Evolutionary conservation across 2,797 vertebrate species (phyloP).

Genomic region (Enteromius paludinosus): DNA sequence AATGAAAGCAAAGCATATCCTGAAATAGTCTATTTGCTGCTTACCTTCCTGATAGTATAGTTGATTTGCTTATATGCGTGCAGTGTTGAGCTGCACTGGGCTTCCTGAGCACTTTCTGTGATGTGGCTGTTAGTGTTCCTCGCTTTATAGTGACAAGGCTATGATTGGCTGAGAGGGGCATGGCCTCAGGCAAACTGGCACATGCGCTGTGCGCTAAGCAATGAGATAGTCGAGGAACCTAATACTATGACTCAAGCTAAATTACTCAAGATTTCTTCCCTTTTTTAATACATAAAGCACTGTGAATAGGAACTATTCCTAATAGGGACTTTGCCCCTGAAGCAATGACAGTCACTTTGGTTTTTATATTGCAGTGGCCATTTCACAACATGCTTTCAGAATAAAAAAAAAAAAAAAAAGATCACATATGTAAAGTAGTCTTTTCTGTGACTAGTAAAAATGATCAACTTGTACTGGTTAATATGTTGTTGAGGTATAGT

Average conservation of each 20-base stretch:
- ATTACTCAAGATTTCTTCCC: constrained; percentile 42
- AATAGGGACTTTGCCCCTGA: constrained; percentile 35
- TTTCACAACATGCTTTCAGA: constrained; percentile 12
- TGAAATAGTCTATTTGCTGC: background rate
- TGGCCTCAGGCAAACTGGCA: constrained; percentile 29
- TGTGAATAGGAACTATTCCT: constrained; percentile 33
- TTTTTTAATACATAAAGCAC: constrained; percentile 23
- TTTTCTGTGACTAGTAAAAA: background rate
- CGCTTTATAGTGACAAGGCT: constrained; percentile 39
- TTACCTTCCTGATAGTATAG: constrained; percentile 42
- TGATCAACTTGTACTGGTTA: background rate
- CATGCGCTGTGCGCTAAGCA: background rate
- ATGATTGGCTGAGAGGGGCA: constrained; percentile 35
- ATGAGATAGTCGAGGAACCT: constrained; percentile 17
- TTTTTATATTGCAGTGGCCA: constrained; percentile 1
- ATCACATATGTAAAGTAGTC: background rate
- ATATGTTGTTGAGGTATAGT: background rate
- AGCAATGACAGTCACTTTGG: background rate
- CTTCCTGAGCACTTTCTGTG: constrained; percentile 1
- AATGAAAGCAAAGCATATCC: background rate
- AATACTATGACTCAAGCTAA: constrained; percentile 30
- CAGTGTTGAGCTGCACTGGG: background rate
- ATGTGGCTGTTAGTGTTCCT: constrained; percentile 12
- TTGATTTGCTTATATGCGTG: constrained; percentile 5
- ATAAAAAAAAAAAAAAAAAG: background rate